phyloP scores from a whole-genome alignment of 2,888 invertebrate genomes.

The Prionchulus punctatus region DNA sequence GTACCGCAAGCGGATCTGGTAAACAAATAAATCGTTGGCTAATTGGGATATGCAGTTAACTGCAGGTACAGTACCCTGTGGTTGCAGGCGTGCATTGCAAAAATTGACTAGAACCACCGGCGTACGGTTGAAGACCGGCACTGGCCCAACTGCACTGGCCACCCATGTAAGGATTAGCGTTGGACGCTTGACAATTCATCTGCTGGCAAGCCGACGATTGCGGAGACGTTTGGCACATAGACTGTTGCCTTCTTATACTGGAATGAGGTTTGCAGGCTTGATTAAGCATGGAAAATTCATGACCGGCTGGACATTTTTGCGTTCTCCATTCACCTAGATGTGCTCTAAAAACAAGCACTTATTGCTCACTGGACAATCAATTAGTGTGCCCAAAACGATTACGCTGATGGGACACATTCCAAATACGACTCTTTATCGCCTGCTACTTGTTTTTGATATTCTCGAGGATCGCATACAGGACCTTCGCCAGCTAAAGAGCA shows the following conservation, averaged over 20 bases:
- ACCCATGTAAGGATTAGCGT: slow-evolving; percentile 16
- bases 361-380: no score
- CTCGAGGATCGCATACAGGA: no score
- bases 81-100: slow-evolving; percentile 23
- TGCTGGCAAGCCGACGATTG: background rate
- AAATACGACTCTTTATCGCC: no score
- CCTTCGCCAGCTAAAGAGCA: no score
- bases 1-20: background rate
- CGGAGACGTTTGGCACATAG: background rate
- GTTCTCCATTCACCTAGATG: background rate
- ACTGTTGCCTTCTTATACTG: background rate
- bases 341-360: no score
- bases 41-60: no score
- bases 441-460: no score
- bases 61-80: slow-evolving; percentile 12
- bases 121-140: slow-evolving; percentile 18
- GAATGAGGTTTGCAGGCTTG: background rate
- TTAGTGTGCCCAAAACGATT: no score
- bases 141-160: slow-evolving; percentile 22
- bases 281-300: background rate
- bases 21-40: background rate
- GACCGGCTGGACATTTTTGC: background rate
- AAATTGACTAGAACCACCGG: slow-evolving; percentile 19
- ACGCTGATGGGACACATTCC: no score
- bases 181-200: slow-evolving; percentile 10